phyloP scores from a whole-genome alignment of 2,797 vertebrate species.

The Sebastes oblongus region DNA sequence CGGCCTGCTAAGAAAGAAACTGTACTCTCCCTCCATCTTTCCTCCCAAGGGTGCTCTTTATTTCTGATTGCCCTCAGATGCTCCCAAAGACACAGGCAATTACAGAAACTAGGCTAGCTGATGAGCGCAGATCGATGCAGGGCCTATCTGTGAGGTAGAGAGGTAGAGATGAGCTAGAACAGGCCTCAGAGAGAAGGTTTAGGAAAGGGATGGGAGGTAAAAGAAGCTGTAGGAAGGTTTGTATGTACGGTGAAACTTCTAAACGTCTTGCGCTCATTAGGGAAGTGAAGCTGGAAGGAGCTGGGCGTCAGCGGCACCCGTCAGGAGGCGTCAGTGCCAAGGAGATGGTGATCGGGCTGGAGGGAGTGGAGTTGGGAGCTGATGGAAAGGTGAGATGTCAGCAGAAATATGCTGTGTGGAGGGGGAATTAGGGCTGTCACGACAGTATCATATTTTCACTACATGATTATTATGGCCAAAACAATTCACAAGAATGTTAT shows the following conservation, averaged over 20 bases:
- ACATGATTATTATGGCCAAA: too few relatives aligned
- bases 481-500: too few relatives aligned
- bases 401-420: neutral
- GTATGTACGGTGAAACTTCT: constrained; percentile 10
- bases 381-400: constrained; percentile 92
- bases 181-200: neutral
- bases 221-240: neutral
- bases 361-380: constrained; percentile 97
- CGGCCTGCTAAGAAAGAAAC: constrained; percentile 10
- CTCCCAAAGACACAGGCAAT: constrained; percentile 36
- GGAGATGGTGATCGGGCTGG: constrained; percentile 95
- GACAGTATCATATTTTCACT: too few relatives aligned
- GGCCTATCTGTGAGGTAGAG: constrained; percentile 19
- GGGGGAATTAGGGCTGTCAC: neutral
- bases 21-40: neutral
- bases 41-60: constrained; percentile 48
- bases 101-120: constrained; percentile 48
- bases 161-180: constrained; percentile 12
- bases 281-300: constrained; percentile 92
- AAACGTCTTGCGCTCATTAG: constrained; percentile 77
- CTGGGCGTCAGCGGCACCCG: constrained; percentile 92
- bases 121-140: constrained; percentile 50
- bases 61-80: constrained; percentile 36
- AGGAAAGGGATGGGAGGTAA: neutral
- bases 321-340: constrained; percentile 92